A percentile compares a stretch with the other conserved stretches of the same genome.
phyloP scores from a whole-genome alignment of 2,888 invertebrate species.

The Volucella bombylans region DNA sequence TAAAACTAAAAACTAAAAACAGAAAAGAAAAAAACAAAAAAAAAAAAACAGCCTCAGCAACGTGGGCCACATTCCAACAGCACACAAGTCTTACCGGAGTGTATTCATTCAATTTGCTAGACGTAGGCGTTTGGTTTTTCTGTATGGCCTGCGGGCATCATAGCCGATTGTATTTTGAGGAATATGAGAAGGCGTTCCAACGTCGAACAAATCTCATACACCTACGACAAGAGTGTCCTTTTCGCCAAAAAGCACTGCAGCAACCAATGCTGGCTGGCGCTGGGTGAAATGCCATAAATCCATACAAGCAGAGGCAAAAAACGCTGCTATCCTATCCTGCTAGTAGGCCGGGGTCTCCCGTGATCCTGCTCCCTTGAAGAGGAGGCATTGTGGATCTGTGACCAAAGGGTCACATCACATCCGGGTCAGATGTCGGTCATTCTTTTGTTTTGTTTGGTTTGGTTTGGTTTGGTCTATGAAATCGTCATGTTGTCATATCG shows the following conservation, averaged over 20 bases:
- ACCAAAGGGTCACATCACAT: slow-evolving; percentile 65
- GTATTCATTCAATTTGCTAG: slow-evolving; percentile 73
- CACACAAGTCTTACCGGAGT: slow-evolving; percentile 50
- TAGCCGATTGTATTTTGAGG: slow-evolving; percentile 72
- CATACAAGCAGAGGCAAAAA: slow-evolving; percentile 16
- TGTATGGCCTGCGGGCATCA: slow-evolving; percentile 71
- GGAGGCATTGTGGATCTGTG: slow-evolving; percentile 22
- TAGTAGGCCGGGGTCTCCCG: slow-evolving; percentile 11
- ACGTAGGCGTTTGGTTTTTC: slow-evolving; percentile 71
- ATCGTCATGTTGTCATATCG: slow-evolving; percentile 8
- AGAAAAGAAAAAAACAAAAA: slow-evolving; percentile 6
- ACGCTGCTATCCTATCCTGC: slow-evolving; percentile 8
- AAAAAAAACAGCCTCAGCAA: slow-evolving; percentile 33
- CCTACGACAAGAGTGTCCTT: slow-evolving; percentile 74
- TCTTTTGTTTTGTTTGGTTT: background rate
- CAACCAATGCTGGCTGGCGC: slow-evolving; percentile 21
- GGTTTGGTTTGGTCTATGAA: background rate
- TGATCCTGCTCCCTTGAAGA: slow-evolving; percentile 20
- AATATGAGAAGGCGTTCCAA: slow-evolving; percentile 72
- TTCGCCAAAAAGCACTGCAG: slow-evolving; percentile 56
- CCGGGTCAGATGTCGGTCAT: slow-evolving; percentile 65
- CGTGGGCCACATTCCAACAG: slow-evolving; percentile 73
- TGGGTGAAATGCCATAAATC: slow-evolving; percentile 59
- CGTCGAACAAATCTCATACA: slow-evolving; percentile 73
- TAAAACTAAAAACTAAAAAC: slow-evolving; percentile 36